Conservation (phyloP, 1,140 invertebrate species). For the Maniola jurtina region DNA sequence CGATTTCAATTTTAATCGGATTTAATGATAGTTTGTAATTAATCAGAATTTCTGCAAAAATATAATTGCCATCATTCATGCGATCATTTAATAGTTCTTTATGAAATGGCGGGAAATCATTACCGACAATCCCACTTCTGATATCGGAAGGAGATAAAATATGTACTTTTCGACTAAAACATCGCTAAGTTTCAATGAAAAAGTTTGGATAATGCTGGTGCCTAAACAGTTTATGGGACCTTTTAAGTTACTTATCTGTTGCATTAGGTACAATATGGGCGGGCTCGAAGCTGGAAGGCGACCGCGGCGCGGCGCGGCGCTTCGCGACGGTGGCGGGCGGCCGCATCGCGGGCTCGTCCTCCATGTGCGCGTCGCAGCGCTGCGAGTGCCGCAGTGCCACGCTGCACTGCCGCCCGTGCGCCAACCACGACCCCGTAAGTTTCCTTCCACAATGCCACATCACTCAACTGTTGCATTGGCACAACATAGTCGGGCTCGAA, state of each 20-base stretch:
- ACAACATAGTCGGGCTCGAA: conserved; percentile 68
- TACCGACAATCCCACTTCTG: no score
- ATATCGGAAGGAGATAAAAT: no score
- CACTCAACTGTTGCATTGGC: conserved; percentile 31
- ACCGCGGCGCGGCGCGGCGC: conserved; percentile 58
- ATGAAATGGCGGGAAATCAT: no score
- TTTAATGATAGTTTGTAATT: no score
- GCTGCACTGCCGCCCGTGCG: conserved; percentile 60
- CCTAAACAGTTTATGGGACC: no score
- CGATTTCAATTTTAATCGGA: background rate
- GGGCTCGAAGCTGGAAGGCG: conserved; percentile 56
- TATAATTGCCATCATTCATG: no score
- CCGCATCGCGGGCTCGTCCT: conserved; percentile 40
- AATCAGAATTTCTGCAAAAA: no score
- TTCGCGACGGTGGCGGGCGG: conserved; percentile 58
- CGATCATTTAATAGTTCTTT: no score
- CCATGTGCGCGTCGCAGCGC: conserved; percentile 46
- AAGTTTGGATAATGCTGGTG: no score
- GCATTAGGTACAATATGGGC: conserved; percentile 67
- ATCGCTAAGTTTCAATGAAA: no score
- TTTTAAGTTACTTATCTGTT: background rate
- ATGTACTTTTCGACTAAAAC: no score
- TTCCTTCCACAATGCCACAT: background rate
- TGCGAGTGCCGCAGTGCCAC: conserved; percentile 65
- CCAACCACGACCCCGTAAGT: conserved; percentile 42